Conservation (phyloP, 2,797 vertebrate genomes). For the Galaxias olidus region DNA sequence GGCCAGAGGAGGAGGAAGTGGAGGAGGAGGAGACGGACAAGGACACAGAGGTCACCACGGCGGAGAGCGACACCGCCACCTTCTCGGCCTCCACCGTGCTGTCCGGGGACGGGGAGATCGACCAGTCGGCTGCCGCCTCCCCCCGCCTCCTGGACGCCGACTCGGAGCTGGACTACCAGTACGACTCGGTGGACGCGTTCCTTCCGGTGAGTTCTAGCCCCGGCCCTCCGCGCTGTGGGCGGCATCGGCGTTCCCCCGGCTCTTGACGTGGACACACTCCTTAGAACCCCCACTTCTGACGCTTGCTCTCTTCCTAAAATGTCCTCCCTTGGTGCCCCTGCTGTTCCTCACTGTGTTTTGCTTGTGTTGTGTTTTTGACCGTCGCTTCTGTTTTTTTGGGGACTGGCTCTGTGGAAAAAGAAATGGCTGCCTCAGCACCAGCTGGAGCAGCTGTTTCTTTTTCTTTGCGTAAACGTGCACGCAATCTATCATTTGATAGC, state of each 20-base stretch:
- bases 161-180: slow-evolving; percentile 88
- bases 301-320: neutral
- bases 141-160: slow-evolving; percentile 80
- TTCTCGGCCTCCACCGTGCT: slow-evolving; percentile 88
- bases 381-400: slow-evolving; percentile 20
- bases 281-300: slow-evolving; percentile 3
- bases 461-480: neutral
- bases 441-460: slow-evolving; percentile 16
- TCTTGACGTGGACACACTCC: slow-evolving; percentile 23
- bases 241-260: slow-evolving; percentile 17
- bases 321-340: slow-evolving; percentile 14
- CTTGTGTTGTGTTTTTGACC: slow-evolving; percentile 9
- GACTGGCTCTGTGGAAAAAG: slow-evolving; percentile 10
- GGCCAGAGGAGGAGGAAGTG: slow-evolving; percentile 66
- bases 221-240: slow-evolving; percentile 19
- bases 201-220: slow-evolving; percentile 84
- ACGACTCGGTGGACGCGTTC: slow-evolving; percentile 82
- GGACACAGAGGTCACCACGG: slow-evolving; percentile 30
- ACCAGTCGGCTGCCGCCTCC: slow-evolving; percentile 78
- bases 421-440: slow-evolving; percentile 8
- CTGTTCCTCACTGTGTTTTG: slow-evolving; percentile 16
- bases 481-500: slow-evolving; percentile 9
- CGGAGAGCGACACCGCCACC: slow-evolving; percentile 82
- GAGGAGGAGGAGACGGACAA: slow-evolving; percentile 46
- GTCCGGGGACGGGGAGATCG: slow-evolving; percentile 91